Evolutionary conservation across 2,113 vertebrate species (phyloP).

Genomic region (Sceloporus tristichus): DNA sequence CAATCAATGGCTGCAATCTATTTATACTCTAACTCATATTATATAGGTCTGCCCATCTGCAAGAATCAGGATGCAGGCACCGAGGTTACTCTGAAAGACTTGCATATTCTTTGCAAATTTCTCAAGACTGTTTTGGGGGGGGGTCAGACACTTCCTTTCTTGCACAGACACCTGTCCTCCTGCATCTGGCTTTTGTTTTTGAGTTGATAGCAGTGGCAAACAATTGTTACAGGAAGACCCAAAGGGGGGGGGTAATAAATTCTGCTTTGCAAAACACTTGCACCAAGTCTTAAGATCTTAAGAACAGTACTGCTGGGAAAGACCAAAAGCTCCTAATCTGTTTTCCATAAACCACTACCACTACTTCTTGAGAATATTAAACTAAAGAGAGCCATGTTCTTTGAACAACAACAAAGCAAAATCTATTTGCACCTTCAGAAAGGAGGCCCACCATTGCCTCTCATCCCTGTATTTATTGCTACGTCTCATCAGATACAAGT

Average conservation of each 20-base stretch:
- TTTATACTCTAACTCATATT: slow-evolving; percentile 36
- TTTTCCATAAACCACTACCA: background rate
- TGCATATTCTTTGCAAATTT: background rate
- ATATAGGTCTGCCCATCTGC: background rate
- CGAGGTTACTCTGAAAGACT: slow-evolving; percentile 2
- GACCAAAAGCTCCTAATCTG: background rate
- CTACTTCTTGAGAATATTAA: too few species aligned
- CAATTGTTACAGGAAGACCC: background rate
- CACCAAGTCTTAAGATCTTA: background rate
- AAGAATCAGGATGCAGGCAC: slow-evolving; percentile 10
- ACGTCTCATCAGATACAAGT: too few species aligned
- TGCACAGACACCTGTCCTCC: background rate
- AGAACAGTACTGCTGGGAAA: background rate
- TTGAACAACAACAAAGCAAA: too few species aligned
- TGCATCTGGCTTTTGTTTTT: slow-evolving; percentile 31
- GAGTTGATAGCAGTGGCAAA: background rate
- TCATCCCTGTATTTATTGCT: too few species aligned
- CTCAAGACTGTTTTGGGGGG: background rate
- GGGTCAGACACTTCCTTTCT: background rate
- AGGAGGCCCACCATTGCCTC: too few species aligned
- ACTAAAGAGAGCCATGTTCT: too few species aligned
- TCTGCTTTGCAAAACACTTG: background rate
- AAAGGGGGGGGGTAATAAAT: background rate
- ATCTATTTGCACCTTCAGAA: too few species aligned
- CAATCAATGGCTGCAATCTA: background rate